Conservation (phyloP, 64 coral and sea anemone genomes). For the Anthopleura sola region DNA sequence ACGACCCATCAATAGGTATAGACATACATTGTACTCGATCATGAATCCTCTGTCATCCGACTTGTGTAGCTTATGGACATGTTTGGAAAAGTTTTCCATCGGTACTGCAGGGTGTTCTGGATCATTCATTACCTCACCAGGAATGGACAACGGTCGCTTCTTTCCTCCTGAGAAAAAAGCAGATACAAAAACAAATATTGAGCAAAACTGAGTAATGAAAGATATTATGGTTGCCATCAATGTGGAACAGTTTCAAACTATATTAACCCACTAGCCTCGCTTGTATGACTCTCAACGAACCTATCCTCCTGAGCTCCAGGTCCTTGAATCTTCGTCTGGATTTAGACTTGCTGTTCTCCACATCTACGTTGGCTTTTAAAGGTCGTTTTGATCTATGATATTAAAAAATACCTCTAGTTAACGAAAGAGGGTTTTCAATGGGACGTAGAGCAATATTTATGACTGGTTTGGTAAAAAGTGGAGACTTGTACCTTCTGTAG, state of each 20-base stretch:
- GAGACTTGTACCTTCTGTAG: conserved; percentile 57
- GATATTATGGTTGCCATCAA: no score
- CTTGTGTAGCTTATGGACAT: conserved; percentile 92
- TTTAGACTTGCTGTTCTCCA: conserved; percentile 58
- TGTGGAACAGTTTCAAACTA: no score
- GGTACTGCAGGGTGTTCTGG: conserved; percentile 77
- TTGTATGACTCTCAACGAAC: conserved; percentile 38
- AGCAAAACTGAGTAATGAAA: background rate
- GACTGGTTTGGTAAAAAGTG: background rate
- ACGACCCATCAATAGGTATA: background rate
- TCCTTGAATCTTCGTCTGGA: conserved; percentile 41
- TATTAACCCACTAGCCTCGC: no score
- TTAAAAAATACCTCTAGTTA: background rate
- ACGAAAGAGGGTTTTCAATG: background rate
- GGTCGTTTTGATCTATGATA: conserved; percentile 53
- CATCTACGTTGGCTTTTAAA: conserved; percentile 67
- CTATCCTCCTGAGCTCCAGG: conserved; percentile 53
- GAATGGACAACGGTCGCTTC: conserved; percentile 46
- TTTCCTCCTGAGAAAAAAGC: conserved; percentile 41
- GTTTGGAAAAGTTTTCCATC: conserved; percentile 78
- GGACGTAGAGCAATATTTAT: background rate
- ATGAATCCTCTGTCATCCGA: conserved; percentile 98
- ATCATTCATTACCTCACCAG: conserved; percentile 71
- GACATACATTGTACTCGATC: conserved; percentile 95
- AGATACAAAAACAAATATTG: background rate